Base-by-base conservation (phyloP, 2,113 vertebrate genomes). In the Cephalopholis sonnerati region DNA sequence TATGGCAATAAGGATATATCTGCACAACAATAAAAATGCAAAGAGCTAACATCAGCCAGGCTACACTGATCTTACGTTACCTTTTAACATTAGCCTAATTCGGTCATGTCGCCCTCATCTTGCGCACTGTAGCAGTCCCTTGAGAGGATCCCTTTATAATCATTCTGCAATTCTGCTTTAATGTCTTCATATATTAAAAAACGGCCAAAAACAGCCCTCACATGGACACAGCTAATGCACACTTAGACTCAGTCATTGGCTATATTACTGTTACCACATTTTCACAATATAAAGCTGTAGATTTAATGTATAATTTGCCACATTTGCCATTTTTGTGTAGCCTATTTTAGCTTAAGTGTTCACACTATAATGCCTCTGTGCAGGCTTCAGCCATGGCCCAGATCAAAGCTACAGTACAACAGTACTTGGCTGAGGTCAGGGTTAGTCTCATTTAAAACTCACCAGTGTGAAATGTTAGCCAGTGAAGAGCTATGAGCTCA, bases 371-470 rank as follows among this genome's bases (percentile, higher is more conserved):
- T 39, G 22, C 13, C 8, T 51, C 27, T 24, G 41, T 51, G 17
- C 12, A 75, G 41, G 8, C 17, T 46, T 16, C 24, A 53, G 4
- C 27, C 27, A 36, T 18, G 7, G 18, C 24, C 53, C 44, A 78
- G 9, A 46, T 48, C 20, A 32, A n/a, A 36, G 13, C 54, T 17
- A 15, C 10, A 66, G 51, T 4, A n/a, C 29, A 25, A 61, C 15
- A 59, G 27, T 20, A 50, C 53, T 24, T 67, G 64, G 41, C 50
- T 59, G 39, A 67, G 16, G 22, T 61, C 44, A 54, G 32, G 29
- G n/a, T 71, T 8, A 70, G 25, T 24, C 66, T 53, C 67, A 54
- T 53, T 78, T n/a, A 78, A 16, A 59, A 22, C 65, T 79, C 46
- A 54, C 7, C 57, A 62, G 13, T 62, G 57, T 53, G 18, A 69